Evolutionary conservation across 2,888 invertebrate species (phyloP).

Genomic region (Eupithecia inturbata): DNA sequence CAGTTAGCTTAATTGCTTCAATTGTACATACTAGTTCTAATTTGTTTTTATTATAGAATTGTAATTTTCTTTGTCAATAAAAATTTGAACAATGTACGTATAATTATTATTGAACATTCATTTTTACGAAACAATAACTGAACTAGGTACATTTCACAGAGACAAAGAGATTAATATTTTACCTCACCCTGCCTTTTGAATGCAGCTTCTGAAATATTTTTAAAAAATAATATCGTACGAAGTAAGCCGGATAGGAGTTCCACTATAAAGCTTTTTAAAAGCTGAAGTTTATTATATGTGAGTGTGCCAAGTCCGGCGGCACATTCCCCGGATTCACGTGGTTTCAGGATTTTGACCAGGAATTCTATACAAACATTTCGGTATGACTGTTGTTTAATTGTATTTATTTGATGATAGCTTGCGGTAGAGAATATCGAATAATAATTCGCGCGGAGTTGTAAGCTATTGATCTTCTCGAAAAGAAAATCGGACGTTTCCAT

Average conservation of each 20-base stretch:
- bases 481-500: too few relatives aligned
- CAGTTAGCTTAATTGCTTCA: too few relatives aligned
- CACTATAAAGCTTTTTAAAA: constrained; percentile 37
- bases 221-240: constrained; percentile 30
- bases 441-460: too few relatives aligned
- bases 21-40: too few relatives aligned
- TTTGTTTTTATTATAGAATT: too few relatives aligned
- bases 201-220: constrained; percentile 29
- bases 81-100: too few relatives aligned
- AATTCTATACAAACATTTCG: constrained; percentile 10
- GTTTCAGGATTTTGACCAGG: constrained; percentile 13
- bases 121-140: not conserved
- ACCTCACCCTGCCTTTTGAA: constrained; percentile 14
- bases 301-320: constrained; percentile 28
- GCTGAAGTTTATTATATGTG: constrained; percentile 32
- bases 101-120: too few relatives aligned
- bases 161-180: constrained; percentile 12
- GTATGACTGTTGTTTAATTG: not conserved
- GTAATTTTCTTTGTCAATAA: too few relatives aligned
- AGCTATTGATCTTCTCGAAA: too few relatives aligned
- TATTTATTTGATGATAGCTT: not conserved
- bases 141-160: not conserved
- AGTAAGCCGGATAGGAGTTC: constrained; percentile 23
- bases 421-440: not conserved
- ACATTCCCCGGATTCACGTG: constrained; percentile 19